phyloP scores from a whole-genome alignment of 2,888 invertebrate species.

The Latrodectus elegans region DNA sequence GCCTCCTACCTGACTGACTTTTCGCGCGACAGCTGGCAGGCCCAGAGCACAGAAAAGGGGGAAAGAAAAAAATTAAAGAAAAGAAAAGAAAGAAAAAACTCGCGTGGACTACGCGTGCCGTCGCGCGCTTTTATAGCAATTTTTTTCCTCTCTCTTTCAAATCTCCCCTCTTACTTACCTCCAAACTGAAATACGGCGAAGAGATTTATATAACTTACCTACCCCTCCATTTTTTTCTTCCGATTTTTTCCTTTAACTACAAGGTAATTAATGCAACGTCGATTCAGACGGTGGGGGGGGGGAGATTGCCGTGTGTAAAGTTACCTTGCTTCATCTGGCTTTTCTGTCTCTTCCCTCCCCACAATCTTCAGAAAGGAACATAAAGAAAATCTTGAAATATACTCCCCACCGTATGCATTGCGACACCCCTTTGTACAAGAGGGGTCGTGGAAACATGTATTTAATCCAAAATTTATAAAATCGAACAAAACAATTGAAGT shows the following conservation, averaged over 20 bases:
- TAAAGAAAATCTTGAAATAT: conserved; percentile 8
- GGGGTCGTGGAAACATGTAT: no score
- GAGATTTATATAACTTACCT: not conserved
- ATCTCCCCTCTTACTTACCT: conserved; percentile 31
- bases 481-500: no score
- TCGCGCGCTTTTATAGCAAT: conserved; percentile 50
- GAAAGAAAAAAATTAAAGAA: conserved; percentile 11
- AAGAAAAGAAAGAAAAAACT: conserved; percentile 22
- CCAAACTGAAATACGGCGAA: conserved; percentile 7
- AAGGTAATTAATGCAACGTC: conserved; percentile 63
- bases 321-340: no score
- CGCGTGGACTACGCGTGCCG: conserved; percentile 67
- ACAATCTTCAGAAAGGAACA: not conserved
- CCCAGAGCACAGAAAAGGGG: conserved; percentile 12
- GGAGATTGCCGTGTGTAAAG: no score
- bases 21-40: conserved; percentile 63
- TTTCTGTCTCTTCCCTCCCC: not conserved
- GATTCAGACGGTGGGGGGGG: not conserved
- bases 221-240: not conserved
- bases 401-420: no score
- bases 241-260: not conserved
- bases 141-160: conserved; percentile 23
- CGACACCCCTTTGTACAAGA: no score
- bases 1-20: conserved; percentile 65
- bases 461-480: no score